Evolutionary conservation across 2,113 vertebrate genomes (phyloP).

Genomic region (Cepphus grylle): DNA sequence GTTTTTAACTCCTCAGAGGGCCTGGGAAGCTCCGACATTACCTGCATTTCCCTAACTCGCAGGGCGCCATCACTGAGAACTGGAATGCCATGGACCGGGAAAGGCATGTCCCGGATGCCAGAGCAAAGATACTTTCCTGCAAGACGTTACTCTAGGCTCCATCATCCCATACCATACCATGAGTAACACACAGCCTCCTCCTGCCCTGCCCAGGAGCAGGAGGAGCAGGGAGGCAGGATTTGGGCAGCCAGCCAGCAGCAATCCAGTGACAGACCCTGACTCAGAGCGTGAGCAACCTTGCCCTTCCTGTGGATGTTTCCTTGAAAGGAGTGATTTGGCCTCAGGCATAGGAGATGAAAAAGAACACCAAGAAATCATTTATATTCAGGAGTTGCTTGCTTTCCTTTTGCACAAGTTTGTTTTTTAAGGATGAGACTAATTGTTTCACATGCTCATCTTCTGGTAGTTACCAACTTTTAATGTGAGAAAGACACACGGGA

Average conservation of each 20-base stretch:
- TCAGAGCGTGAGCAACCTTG: background rate
- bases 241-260: background rate
- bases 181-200: background rate
- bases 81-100: background rate
- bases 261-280: background rate
- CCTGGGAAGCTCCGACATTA: background rate
- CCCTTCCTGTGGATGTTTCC: constrained; percentile 9
- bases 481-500: background rate
- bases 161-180: background rate
- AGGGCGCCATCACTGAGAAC: background rate
- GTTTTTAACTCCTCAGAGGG: background rate
- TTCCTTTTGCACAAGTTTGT: background rate
- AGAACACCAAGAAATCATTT: background rate
- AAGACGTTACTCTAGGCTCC: background rate
- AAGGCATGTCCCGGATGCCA: background rate
- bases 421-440: background rate
- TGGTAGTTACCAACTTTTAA: background rate
- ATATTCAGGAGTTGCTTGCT: background rate
- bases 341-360: background rate
- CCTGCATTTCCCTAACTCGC: background rate
- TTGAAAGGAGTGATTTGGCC: constrained; percentile 8
- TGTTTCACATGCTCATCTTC: background rate
- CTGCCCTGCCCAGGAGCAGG: background rate
- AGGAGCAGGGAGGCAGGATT: background rate
- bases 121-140: background rate